Evolutionary conservation across 2,888 invertebrate species (phyloP), one percentile per base, ranked within the genome.

Genomic region (Tachina grossa): DNA sequence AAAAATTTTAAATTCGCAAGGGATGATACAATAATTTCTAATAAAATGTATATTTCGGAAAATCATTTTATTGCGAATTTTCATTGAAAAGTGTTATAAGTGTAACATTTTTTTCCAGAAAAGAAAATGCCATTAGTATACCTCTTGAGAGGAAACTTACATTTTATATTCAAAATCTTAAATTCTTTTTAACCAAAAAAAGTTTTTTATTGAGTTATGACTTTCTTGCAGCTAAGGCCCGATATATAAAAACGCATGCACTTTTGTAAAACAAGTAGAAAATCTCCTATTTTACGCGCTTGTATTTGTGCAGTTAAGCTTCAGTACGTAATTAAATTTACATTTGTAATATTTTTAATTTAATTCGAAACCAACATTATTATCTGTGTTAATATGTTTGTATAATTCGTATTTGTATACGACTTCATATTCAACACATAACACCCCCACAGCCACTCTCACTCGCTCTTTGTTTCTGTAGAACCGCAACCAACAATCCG

Each of bases 361-460:
- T 74, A 72, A 81, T 77, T 77, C 63, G 16, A 81, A 77, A 77
- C 84, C 81, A 41, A 72, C 77, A 63, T 81, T 74, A 63, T 81
- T 74, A 77, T 84, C 66, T 74, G 57, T 66, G 5, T 74, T 81
- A 77, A 81, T 81, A 81, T 31, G 76, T 61, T 76, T 61, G 16
- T 39, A 51, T 53, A 72, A 59, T 80, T 71, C 76, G 53, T 65
- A 59, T 66, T 6, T 6, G 57, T 43, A 41, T 69, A 47, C 19
- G 51, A 65, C 59, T 55, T 22, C 69, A 69, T 47, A 16, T 59
- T 57, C 10, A 83, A 59, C 79, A 45, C 45, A 63, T 19, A 69
- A n/a, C 8, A 51, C 39, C 57, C 51, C 10, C 55, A 39, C 0
- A 13, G 16, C 4, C 22, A 19, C n/a, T 0, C 75, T 14, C n/a